Conservation (phyloP, 2,113 vertebrate genomes). For the Spilogale gracilis region DNA sequence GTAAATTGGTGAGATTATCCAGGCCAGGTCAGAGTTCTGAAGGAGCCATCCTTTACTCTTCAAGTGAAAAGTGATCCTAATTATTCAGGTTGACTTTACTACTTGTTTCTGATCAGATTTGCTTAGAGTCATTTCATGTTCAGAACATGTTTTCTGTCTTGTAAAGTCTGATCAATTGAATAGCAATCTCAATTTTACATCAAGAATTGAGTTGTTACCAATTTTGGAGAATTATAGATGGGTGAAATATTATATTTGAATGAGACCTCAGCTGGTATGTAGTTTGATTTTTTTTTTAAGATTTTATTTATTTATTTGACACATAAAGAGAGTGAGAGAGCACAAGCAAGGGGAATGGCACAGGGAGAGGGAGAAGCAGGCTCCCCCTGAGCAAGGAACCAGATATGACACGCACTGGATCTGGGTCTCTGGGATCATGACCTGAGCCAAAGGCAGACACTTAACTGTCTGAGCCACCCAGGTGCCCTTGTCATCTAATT, state of each 20-base stretch:
- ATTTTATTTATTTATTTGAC: not conserved
- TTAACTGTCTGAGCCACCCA: not conserved
- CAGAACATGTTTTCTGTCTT: not conserved
- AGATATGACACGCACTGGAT: not conserved
- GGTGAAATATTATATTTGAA: not conserved
- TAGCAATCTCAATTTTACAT: not conserved
- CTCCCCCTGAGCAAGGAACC: not conserved
- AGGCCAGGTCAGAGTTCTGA: not conserved
- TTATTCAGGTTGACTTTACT: slow-evolving; percentile 7
- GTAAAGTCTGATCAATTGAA: not conserved
- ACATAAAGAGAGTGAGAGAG: not conserved
- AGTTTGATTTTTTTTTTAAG: not conserved
- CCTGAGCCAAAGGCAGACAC: not conserved
- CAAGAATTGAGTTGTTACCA: not conserved
- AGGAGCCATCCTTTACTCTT: not conserved
- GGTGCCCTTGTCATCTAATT: not conserved
- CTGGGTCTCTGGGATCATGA: not conserved
- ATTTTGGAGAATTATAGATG: not conserved
- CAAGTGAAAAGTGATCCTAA: slow-evolving; percentile 11
- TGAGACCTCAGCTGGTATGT: not conserved
- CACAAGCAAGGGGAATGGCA: not conserved
- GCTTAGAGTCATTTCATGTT: slow-evolving; percentile 31
- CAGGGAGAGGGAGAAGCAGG: not conserved
- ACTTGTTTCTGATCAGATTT: slow-evolving; percentile 18
- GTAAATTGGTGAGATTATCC: not conserved